A percentile compares a stretch with the other conserved stretches of the same genome.
Evolutionary conservation across 2,113 vertebrate species (phyloP).

Genomic region (Artemisiospiza belli): DNA sequence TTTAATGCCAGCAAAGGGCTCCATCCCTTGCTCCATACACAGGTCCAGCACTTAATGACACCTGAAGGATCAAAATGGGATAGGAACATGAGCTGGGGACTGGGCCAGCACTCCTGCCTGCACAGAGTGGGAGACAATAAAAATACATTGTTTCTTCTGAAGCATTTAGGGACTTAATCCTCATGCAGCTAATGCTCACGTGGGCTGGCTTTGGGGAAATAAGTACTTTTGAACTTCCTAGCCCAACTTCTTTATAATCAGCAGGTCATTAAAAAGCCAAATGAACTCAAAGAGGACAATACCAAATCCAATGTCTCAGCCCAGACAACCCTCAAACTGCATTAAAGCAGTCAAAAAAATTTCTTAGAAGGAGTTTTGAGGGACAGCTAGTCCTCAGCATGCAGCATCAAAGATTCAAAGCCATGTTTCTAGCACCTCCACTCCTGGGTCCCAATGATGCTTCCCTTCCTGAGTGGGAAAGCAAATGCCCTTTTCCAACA

Average conservation of each 20-base stretch:
- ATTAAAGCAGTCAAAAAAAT: not conserved
- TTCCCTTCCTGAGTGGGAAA: not conserved
- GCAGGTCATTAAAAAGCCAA: not conserved
- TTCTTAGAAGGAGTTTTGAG: not conserved
- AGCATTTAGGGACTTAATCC: not conserved
- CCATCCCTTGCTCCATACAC: accelerated
- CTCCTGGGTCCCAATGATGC: not conserved
- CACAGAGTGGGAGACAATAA: not conserved
- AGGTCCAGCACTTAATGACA: not conserved
- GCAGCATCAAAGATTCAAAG: not conserved
- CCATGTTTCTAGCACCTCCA: not conserved
- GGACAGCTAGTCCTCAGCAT: not conserved
- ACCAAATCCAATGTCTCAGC: not conserved
- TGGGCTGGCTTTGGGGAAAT: accelerated
- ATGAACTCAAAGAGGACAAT: not conserved
- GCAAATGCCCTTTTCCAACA: not conserved
- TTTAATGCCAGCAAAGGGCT: not conserved
- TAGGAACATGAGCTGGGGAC: accelerated
- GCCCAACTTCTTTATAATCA: not conserved
- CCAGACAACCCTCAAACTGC: not conserved
- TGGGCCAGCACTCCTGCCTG: accelerated
- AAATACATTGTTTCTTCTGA: not conserved
- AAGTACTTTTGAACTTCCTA: not conserved
- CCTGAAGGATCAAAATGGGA: not conserved
- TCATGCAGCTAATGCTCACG: not conserved